Base-by-base conservation (phyloP, 2,888 invertebrate genomes). In the Rhyacophila evoluta region DNA sequence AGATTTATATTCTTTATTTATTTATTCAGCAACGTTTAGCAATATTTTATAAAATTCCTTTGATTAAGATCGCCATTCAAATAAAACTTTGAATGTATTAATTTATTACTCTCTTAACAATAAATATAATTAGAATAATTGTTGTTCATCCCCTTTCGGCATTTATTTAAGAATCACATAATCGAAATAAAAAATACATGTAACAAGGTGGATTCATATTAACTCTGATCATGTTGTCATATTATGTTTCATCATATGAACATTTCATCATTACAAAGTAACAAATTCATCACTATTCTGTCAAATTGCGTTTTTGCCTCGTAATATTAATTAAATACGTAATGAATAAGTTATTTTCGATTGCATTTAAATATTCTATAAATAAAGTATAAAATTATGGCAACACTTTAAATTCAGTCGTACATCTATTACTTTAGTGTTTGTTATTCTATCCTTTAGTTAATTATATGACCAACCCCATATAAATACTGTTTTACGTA, bases 281-380 rank as follows among this genome's bases (percentile, higher is more conserved):
- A n/a, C n/a, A n/a, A n/a, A n/a, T n/a, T n/a, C n/a, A n/a, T n/a
- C n/a, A n/a, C n/a, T n/a, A n/a, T n/a, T n/a, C n/a, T n/a, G 29
- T 33, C 6, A 33, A 2, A 33, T 15, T 41, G 19, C 55, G 25
- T 25, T 25, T 55, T 55, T 55, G 55, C 55, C 55, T 55, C 19
- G 0, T 55, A 55, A 25, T 55, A 8, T 55, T 55, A 25, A 55
- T 25, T 19, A 25, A 25, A 55, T 55, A 33, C 29, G 6, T 33
- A 4, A 33, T 33, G 2, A 8, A 55, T 19, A 19, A 19, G 55
- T 55, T 55, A 55, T 12, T 55, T 55, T 55, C 19, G 55, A 55
- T 55, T 55, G 55, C 55, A 55, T 55, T 55, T 55, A 55, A 19
- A 55, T 55, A 55, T 19, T 19, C 29, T n/a, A n/a, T n/a, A n/a